Conservation (phyloP, 2,797 vertebrate genomes). For the Clarias laeviceps region DNA sequence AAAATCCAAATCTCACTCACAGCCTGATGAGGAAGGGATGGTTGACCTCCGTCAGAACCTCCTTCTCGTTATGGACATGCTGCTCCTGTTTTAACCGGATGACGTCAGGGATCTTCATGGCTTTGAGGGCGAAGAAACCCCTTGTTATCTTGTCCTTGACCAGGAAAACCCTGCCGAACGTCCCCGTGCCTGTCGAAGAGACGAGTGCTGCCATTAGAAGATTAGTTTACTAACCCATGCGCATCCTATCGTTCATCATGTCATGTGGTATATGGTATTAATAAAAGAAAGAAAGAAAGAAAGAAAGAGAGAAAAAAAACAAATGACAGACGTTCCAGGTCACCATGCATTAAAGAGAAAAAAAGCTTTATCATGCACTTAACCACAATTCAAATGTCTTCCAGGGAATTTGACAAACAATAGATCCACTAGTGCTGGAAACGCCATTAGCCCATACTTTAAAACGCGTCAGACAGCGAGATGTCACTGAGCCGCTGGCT, state of each 20-base stretch:
- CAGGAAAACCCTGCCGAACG: constrained; percentile 83
- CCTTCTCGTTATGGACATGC: constrained; percentile 94
- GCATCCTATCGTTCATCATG: neutral
- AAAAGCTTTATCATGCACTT: neutral
- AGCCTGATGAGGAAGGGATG: constrained; percentile 90
- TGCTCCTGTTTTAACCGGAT: constrained; percentile 94
- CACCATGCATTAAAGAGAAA: neutral
- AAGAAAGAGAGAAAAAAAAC: no score
- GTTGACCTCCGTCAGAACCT: constrained; percentile 86
- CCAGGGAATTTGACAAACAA: neutral
- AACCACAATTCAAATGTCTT: neutral
- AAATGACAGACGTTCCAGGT: neutral
- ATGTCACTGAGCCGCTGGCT: neutral
- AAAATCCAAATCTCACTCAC: constrained; percentile 75
- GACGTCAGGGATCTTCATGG: constrained; percentile 93
- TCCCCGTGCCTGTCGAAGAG: constrained; percentile 83
- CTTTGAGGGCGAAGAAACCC: constrained; percentile 87
- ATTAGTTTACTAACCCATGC: neutral
- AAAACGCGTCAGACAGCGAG: constrained; percentile 5
- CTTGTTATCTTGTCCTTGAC: constrained; percentile 77
- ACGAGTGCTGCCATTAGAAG: constrained; percentile 12
- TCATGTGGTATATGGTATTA: no score
- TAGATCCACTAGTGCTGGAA: neutral
- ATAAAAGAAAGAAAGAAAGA: neutral
- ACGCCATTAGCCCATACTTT: neutral